phyloP scores from a whole-genome alignment of 1,140 invertebrate species.

The Ips nitidus region DNA sequence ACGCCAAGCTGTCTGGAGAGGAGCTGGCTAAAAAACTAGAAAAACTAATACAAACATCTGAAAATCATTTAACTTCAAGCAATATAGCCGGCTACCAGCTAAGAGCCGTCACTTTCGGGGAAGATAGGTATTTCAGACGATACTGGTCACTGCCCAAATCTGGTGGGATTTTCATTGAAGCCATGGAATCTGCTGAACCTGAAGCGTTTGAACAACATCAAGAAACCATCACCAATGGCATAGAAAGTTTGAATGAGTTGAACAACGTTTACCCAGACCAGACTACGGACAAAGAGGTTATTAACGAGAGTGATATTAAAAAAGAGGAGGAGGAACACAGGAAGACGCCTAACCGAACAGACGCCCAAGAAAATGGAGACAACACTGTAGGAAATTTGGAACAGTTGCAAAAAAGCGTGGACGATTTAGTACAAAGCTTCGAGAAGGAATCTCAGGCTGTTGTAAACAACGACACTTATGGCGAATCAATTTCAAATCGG shows the following conservation, averaged over 20 bases:
- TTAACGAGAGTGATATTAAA: constrained; percentile 38
- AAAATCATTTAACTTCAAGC: constrained; percentile 76
- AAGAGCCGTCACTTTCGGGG: constrained; percentile 83
- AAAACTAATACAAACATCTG: constrained; percentile 71
- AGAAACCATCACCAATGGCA: constrained; percentile 34
- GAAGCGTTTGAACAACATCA: constrained; percentile 62
- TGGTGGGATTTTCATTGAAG: constrained; percentile 89
- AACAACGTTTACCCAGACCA: constrained; percentile 44
- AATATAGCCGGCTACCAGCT: constrained; percentile 77
- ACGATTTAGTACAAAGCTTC: constrained; percentile 56
- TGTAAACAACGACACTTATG: constrained; percentile 39
- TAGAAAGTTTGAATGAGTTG: constrained; percentile 45
- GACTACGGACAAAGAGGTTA: constrained; percentile 47
- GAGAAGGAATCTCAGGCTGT: constrained; percentile 42
- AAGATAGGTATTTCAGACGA: constrained; percentile 88
- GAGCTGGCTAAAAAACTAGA: constrained; percentile 76
- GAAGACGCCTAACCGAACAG: constrained; percentile 47
- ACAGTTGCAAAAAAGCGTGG: constrained; percentile 58
- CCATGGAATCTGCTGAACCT: constrained; percentile 84
- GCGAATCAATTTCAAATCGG: constrained; percentile 41
- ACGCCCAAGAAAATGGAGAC: constrained; percentile 44
- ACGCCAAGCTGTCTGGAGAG: constrained; percentile 78
- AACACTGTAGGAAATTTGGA: constrained; percentile 53
- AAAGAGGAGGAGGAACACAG: constrained; percentile 45
- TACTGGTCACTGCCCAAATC: constrained; percentile 91